These are phyloP conservation scores for Tricholauxania praeusta DNA, from an alignment of 2,888 invertebrate genomes.

Conservation along the genomic window DNA sequence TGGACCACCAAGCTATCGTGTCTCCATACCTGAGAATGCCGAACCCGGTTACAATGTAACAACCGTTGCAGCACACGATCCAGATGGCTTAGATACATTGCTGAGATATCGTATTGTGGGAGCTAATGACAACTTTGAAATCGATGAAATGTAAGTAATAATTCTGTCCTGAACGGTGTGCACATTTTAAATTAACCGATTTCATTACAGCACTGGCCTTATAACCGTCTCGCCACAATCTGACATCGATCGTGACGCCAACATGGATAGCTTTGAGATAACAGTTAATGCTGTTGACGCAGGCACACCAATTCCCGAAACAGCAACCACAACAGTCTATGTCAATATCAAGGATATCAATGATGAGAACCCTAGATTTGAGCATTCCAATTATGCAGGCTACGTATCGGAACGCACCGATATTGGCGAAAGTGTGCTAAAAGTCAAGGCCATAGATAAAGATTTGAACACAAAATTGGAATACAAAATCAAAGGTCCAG, in stretches of 20 bases:
- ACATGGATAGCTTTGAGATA: slow-evolving; percentile 77
- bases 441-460: slow-evolving; percentile 77
- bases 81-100: slow-evolving; percentile 80
- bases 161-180: neutral
- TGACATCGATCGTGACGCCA: slow-evolving; percentile 77
- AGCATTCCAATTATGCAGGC: slow-evolving; percentile 73
- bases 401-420: slow-evolving; percentile 79
- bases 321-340: slow-evolving; percentile 81
- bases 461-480: slow-evolving; percentile 77
- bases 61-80: slow-evolving; percentile 80
- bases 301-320: slow-evolving; percentile 80
- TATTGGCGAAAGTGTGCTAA: slow-evolving; percentile 74
- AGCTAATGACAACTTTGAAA: slow-evolving; percentile 82
- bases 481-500: slow-evolving; percentile 77
- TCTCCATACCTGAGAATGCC: slow-evolving; percentile 79
- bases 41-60: slow-evolving; percentile 77
- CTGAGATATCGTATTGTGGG: slow-evolving; percentile 80
- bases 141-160: slow-evolving; percentile 75
- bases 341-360: slow-evolving; percentile 82
- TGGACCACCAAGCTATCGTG: slow-evolving; percentile 79
- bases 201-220: slow-evolving; percentile 72
- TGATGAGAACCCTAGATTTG: slow-evolving; percentile 84
- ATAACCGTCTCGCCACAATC: slow-evolving; percentile 81
- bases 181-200: neutral
- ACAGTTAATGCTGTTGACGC: slow-evolving; percentile 82